Percentiles rank a stretch among this genome's conserved stretches.
These are phyloP conservation scores for Chiloscyllium punctatum DNA, from an alignment of 2,797 vertebrate species.

Conservation along the genomic window DNA sequence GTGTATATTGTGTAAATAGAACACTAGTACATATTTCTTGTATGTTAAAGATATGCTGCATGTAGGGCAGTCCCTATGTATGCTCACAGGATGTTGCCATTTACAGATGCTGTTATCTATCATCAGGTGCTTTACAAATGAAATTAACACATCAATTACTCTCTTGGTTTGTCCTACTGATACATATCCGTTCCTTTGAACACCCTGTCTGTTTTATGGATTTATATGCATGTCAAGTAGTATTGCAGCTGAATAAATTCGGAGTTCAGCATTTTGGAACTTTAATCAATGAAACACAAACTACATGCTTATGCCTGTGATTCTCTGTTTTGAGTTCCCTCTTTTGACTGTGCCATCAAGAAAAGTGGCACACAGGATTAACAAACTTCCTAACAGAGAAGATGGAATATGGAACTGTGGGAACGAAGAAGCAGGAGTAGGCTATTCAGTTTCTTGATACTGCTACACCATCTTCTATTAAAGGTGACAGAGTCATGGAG, in stretches of 20 bases:
- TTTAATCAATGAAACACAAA: neutral
- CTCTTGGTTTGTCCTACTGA: neutral
- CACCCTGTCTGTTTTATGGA: neutral
- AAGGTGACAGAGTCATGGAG: no score
- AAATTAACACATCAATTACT: neutral
- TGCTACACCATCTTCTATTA: no score
- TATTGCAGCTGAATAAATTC: neutral
- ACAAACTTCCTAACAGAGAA: neutral
- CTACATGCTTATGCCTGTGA: neutral
- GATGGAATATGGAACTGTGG: neutral
- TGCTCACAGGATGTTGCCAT: neutral
- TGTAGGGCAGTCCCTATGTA: neutral
- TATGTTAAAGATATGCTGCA: neutral
- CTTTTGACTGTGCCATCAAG: neutral
- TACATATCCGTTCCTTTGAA: neutral
- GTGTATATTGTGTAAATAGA: neutral
- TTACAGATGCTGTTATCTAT: neutral
- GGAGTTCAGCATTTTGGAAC: neutral
- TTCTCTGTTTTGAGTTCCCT: neutral
- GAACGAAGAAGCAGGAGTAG: no score
- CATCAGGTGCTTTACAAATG: neutral
- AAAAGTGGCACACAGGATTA: neutral
- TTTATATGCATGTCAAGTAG: neutral
- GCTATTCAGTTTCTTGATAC: no score
- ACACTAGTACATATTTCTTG: neutral